Conservation (phyloP, 2,888 invertebrate species). For the Polydrusus pterygomalis region DNA sequence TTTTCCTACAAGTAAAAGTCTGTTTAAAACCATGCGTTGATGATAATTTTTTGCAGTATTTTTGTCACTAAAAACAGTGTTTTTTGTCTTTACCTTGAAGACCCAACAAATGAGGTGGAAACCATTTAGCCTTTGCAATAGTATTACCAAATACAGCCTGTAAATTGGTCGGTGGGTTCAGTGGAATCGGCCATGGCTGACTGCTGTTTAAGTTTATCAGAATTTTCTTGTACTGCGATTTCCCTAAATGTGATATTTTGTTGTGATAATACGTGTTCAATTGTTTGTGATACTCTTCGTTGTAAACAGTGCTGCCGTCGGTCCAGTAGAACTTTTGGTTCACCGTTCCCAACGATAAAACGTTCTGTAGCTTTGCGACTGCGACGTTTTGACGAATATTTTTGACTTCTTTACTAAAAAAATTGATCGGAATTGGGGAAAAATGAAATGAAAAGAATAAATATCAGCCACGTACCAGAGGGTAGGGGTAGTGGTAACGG, state of each 20-base stretch:
- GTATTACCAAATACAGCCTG: constrained; percentile 88
- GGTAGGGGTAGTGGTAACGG: too few relatives aligned
- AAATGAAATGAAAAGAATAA: too few relatives aligned
- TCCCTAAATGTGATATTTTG: constrained; percentile 76
- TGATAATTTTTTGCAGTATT: too few relatives aligned
- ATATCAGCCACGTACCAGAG: too few relatives aligned
- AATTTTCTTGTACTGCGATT: constrained; percentile 68
- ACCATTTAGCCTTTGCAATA: constrained; percentile 88
- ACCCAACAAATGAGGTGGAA: constrained; percentile 83
- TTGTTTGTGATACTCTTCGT: constrained; percentile 83
- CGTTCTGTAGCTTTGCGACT: constrained; percentile 80
- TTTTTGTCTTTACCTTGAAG: constrained; percentile 81
- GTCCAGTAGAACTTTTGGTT: constrained; percentile 92
- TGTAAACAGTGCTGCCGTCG: constrained; percentile 83
- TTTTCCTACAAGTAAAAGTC: constrained; percentile 69
- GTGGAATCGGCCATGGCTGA: constrained; percentile 87
- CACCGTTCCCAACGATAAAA: constrained; percentile 84
- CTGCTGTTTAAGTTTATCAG: constrained; percentile 79
- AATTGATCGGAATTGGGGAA: too few relatives aligned
- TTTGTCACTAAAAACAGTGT: too few relatives aligned
- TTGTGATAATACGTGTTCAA: constrained; percentile 86
- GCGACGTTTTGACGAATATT: constrained; percentile 77
- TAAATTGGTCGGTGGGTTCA: constrained; percentile 85
- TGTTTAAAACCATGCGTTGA: too few relatives aligned
- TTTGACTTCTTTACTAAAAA: constrained; percentile 77